Evolutionary conservation across 2,797 vertebrate genomes (phyloP).

Genomic region (Natrix natrix): DNA sequence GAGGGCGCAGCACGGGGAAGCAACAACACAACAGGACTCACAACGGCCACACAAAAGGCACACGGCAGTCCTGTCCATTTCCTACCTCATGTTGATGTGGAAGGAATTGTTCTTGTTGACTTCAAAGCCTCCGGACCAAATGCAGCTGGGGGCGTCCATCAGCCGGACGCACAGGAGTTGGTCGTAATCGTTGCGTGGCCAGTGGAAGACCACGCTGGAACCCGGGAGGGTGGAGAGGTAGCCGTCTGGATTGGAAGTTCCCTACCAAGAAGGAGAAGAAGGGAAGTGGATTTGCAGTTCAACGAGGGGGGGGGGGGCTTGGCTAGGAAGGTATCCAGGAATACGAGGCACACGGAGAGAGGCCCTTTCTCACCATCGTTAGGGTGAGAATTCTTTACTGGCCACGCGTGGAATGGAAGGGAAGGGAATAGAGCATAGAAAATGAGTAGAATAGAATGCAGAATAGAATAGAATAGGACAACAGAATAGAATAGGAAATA

Average conservation of each 20-base stretch:
- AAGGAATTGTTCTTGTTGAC: conserved; percentile 97
- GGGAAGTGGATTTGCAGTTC: too few species aligned
- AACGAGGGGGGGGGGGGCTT: background rate
- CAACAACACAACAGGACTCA: background rate
- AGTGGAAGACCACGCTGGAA: conserved; percentile 97
- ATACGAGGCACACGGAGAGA: background rate
- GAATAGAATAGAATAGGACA: too few species aligned
- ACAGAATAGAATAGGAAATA: too few species aligned
- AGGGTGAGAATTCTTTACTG: too few species aligned
- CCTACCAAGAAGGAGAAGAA: conserved; percentile 66
- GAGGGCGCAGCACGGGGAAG: too few species aligned
- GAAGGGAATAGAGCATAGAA: too few species aligned
- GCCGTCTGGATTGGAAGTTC: conserved; percentile 85
- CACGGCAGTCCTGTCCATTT: fast-evolving
- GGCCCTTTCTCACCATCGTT: too few species aligned
- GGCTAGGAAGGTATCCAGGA: background rate
- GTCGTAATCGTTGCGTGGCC: conserved; percentile 96
- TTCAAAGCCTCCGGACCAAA: conserved; percentile 97
- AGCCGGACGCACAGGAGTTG: conserved; percentile 91
- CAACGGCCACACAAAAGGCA: background rate
- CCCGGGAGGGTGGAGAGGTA: conserved; percentile 95
- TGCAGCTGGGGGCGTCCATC: conserved; percentile 88
- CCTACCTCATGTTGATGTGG: conserved; percentile 96
- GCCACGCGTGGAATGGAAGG: too few species aligned
- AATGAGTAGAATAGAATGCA: too few species aligned